Evolutionary conservation across 2,797 vertebrate species (phyloP), one percentile per base, ranked within the genome.

Genomic region (Peromyscus aztecus): DNA sequence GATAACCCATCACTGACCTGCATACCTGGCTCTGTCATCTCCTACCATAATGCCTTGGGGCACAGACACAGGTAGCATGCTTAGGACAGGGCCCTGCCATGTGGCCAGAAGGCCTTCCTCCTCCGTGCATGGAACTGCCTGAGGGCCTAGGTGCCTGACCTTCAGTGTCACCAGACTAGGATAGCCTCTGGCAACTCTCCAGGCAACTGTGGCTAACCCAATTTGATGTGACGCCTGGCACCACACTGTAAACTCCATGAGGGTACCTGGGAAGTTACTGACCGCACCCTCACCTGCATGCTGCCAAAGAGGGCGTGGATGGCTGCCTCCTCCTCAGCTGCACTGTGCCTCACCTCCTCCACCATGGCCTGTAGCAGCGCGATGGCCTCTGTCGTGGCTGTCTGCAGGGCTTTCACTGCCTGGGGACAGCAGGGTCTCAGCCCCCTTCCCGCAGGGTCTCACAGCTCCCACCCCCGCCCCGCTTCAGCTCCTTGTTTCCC

Each of bases 281-380:
- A 4, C 23, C n/a, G 4, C 11, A 1, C 0, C 29, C 80, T 23
- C 96, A 99, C 99, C 99, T 99, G 98, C 98, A 99, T 98, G 97
- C 98, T 99, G 98, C 99, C 98, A 77, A 99, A 99, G 43, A 99
- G 99, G 6, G 98, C 98, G 43, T 99, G 99, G 98, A 99, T 99
- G 82, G 99, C 99, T 0, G 98, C 99, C 97, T 99, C 99, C 90
- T 99, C 99, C 90, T 99, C 99, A 0, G 99, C 99, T 3, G 99
- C 99, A 0, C 99, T 99, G 97, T 99, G 98, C 65, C 98, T 99
- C 96, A 99, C 99, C 98, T 99, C 99, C 96, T 99, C 99, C 0
- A 99, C 99, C 99, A 99, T 99, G 11, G 99, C 99, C 97, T 99
- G 99, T 84, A 99, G 99, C 94, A 99, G 98, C 73, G 99, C 96